Evolutionary conservation across 2,113 vertebrate genomes (phyloP).

Genomic region (Origma solitaria): DNA sequence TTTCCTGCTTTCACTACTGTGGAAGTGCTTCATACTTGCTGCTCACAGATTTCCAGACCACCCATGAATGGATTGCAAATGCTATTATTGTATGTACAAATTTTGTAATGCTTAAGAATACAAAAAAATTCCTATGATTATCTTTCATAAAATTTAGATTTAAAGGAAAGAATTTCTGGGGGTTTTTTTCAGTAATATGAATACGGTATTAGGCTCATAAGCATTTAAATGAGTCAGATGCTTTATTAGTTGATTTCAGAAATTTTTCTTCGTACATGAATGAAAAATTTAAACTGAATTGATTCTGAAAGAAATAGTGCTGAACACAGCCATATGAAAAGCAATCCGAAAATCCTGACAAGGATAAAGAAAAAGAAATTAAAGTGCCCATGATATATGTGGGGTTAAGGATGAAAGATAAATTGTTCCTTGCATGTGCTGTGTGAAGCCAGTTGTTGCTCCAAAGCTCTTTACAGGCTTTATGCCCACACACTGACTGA

Average conservation of each 20-base stretch:
- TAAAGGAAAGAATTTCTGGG: not conserved
- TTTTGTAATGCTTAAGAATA: not conserved
- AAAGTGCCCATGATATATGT: not conserved
- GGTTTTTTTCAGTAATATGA: not conserved
- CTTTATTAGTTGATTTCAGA: not conserved
- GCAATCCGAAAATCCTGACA: not conserved
- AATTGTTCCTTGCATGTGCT: not conserved
- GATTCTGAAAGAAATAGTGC: conserved; percentile 7
- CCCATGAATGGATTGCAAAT: not conserved
- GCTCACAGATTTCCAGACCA: not conserved
- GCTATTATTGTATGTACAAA: not conserved
- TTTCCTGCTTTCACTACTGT: not conserved
- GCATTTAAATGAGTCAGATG: conserved; percentile 16
- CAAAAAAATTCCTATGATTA: not conserved
- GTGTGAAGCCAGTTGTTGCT: conserved; percentile 22
- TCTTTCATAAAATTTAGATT: not conserved
- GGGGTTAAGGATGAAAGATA: conserved; percentile 14
- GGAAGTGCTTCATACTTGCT: not conserved
- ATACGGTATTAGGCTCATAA: not conserved
- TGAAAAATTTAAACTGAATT: conserved; percentile 6
- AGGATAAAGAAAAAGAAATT: not conserved
- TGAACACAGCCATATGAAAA: conserved; percentile 13
- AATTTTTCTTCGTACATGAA: not conserved
- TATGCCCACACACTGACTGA: conserved; percentile 31
- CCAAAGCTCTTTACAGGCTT: conserved; percentile 51